Conservation (phyloP, 2,113 vertebrate genomes). For the Dissostichus mawsoni region DNA sequence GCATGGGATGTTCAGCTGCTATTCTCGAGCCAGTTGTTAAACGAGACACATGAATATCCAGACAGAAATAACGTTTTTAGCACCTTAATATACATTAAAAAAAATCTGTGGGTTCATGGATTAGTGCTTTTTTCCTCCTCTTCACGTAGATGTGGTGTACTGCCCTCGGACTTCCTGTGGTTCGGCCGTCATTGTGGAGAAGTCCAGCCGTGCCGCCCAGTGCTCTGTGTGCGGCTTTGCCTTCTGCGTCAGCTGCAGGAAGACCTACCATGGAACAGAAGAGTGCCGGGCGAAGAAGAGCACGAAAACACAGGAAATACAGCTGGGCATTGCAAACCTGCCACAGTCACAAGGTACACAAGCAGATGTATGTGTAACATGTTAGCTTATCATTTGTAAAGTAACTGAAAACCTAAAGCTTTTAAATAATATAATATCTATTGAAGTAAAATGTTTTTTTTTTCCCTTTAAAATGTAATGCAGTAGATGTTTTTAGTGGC, state of each 20-base stretch:
- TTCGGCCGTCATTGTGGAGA: conserved; percentile 87
- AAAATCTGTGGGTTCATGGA: neutral
- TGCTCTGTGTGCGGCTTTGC: conserved; percentile 89
- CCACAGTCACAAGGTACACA: conserved; percentile 45
- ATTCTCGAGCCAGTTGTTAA: neutral
- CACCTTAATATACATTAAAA: neutral
- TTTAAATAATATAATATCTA: neutral
- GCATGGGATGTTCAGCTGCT: neutral
- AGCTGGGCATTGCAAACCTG: neutral
- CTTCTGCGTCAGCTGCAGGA: conserved; percentile 88
- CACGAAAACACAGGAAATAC: neutral
- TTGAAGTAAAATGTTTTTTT: neutral
- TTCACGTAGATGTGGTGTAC: conserved; percentile 84
- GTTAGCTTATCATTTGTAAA: neutral
- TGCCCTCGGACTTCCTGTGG: conserved; percentile 88
- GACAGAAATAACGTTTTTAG: neutral
- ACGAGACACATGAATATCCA: neutral
- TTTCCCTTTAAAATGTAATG: neutral
- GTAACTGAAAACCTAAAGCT: neutral
- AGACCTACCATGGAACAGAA: conserved; percentile 88
- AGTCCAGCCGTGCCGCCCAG: conserved; percentile 83
- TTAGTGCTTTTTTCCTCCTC: neutral
- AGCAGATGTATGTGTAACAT: neutral
- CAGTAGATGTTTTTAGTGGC: neutral
- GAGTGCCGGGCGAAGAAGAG: conserved; percentile 74